A percentile compares a stretch with the other conserved stretches of the same genome.
phyloP scores from a whole-genome alignment of 2,888 invertebrate genomes.

The Xanthia icteritia region DNA sequence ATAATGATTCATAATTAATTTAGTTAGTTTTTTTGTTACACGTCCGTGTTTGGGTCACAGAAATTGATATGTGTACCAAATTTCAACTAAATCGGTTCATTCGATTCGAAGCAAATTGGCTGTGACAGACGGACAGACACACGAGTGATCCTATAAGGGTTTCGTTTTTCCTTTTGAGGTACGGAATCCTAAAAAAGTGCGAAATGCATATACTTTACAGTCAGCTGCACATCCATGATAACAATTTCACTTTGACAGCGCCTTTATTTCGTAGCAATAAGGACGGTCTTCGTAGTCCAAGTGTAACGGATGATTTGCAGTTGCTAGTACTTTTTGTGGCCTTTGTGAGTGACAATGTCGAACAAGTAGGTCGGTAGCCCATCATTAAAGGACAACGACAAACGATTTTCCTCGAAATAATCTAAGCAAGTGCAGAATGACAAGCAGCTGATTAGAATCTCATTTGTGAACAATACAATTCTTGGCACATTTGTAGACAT shows the following conservation, averaged over 20 bases:
- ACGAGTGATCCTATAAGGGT: too few species aligned
- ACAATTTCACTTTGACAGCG: background rate
- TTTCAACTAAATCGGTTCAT: too few species aligned
- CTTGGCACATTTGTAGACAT: constrained; percentile 29
- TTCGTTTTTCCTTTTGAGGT: too few species aligned
- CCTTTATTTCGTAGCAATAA: background rate
- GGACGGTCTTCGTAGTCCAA: background rate
- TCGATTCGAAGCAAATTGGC: too few species aligned
- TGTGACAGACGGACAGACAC: too few species aligned
- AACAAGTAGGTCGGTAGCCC: constrained; percentile 45
- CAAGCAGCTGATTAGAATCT: constrained; percentile 41
- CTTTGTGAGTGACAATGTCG: constrained; percentile 27
- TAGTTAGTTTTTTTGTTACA: too few species aligned
- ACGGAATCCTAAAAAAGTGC: too few species aligned
- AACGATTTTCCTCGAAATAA: constrained; percentile 46
- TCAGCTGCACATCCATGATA: background rate
- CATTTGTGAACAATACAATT: constrained; percentile 39
- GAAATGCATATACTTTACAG: too few species aligned
- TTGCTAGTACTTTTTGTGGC: background rate
- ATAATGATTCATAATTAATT: too few species aligned
- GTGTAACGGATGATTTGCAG: background rate
- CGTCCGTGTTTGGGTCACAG: too few species aligned
- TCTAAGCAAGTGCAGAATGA: constrained; percentile 38
- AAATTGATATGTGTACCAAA: too few species aligned
- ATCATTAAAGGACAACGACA: constrained; percentile 30